Evolutionary conservation across 2,888 invertebrate species (phyloP).

Genomic region (Barypeithes pellucidus): DNA sequence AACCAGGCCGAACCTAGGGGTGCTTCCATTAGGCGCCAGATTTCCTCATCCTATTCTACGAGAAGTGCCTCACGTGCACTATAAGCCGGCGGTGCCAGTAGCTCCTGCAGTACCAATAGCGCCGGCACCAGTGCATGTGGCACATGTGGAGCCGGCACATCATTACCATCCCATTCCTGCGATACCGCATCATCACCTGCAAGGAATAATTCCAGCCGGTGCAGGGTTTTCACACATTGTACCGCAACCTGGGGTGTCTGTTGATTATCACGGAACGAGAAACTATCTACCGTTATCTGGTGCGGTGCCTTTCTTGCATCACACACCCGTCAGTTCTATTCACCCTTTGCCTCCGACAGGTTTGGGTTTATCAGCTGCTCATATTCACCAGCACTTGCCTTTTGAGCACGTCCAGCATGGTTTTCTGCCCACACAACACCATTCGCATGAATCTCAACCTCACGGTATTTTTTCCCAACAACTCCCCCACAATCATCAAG

Average conservation of each 20-base stretch:
- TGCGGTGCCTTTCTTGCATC: conserved; percentile 50
- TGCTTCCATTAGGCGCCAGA: conserved; percentile 62
- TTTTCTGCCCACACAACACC: conserved; percentile 35
- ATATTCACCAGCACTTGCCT: conserved; percentile 32
- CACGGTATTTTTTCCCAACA: conserved; percentile 37
- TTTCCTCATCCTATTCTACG: conserved; percentile 61
- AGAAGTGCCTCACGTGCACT: conserved; percentile 51
- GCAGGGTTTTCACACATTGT: conserved; percentile 31
- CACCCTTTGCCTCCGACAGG: conserved; percentile 42
- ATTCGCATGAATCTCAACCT: conserved; percentile 7
- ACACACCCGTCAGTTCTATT: conserved; percentile 42
- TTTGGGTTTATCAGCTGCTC: background rate
- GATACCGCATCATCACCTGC: conserved; percentile 34
- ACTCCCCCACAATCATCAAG: conserved; percentile 49
- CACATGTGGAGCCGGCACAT: background rate
- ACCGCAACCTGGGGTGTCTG: conserved; percentile 48
- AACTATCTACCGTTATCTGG: conserved; percentile 53
- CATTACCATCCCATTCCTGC: conserved; percentile 30
- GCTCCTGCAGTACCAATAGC: conserved; percentile 19
- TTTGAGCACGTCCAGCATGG: conserved; percentile 26
- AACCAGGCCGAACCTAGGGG: conserved; percentile 63
- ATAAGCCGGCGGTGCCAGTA: conserved; percentile 34
- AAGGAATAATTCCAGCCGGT: conserved; percentile 46
- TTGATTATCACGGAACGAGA: conserved; percentile 58
- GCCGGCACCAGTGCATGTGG: background rate